A percentile compares a stretch with the other conserved stretches of the same genome.
Conservation (phyloP, 2,888 invertebrate genomes). For the Ormyrus thymus region DNA sequence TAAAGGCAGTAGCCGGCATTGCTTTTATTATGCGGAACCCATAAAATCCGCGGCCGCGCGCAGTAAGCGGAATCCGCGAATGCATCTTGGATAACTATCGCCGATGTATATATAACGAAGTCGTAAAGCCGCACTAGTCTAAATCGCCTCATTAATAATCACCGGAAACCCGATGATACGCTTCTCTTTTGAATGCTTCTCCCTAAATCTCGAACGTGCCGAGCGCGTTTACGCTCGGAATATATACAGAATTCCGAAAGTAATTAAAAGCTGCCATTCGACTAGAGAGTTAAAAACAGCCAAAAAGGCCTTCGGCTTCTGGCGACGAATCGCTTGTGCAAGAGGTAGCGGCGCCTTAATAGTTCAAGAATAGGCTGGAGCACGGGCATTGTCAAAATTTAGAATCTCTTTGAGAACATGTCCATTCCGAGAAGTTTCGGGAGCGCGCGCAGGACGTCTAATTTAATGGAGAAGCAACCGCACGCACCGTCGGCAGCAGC, state of each 20-base stretch:
- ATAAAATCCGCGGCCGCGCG: conserved; percentile 41
- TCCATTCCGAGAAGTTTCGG: too few species aligned
- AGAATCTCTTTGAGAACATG: too few species aligned
- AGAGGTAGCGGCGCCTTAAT: too few species aligned
- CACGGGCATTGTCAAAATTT: too few species aligned
- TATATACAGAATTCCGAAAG: not conserved
- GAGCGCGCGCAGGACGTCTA: too few species aligned
- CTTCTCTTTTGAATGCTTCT: conserved; percentile 1
- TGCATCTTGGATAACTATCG: conserved; percentile 36
- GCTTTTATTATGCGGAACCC: conserved; percentile 48
- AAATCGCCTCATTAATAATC: conserved; percentile 45
- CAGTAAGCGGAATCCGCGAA: conserved; percentile 28
- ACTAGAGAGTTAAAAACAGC: too few species aligned
- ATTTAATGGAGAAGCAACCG: too few species aligned
- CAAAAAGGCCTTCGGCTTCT: too few species aligned
- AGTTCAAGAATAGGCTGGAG: too few species aligned
- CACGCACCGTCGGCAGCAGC: too few species aligned
- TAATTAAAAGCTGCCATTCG: too few species aligned
- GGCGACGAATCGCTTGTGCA: too few species aligned
- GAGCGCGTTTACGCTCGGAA: not conserved
- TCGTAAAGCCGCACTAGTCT: conserved; percentile 20
- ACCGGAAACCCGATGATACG: conserved; percentile 33
- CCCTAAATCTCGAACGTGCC: not conserved
- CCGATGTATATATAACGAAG: conserved; percentile 26
- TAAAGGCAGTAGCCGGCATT: conserved; percentile 37